phyloP scores from a whole-genome alignment of 2,888 invertebrate genomes.

The Cylloceria caligata region DNA sequence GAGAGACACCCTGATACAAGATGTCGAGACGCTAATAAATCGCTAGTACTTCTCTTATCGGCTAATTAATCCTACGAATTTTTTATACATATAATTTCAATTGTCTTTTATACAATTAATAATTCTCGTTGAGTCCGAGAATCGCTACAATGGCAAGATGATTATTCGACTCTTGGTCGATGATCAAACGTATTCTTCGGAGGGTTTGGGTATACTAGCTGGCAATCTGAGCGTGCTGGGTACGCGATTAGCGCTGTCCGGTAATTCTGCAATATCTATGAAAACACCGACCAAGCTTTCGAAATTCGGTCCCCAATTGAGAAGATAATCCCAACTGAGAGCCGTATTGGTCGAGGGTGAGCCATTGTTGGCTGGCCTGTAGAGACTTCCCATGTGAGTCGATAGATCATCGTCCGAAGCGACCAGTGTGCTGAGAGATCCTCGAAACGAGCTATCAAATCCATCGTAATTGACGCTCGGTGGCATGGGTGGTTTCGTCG shows the following conservation, averaged over 20 bases:
- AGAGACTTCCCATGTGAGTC: conserved; percentile 92
- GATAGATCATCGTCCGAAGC: conserved; percentile 96
- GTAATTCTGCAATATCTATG: conserved; percentile 97
- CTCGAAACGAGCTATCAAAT: conserved; percentile 97
- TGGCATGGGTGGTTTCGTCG: conserved; percentile 88
- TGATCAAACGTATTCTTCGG: conserved; percentile 94
- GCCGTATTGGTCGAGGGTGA: conserved; percentile 88
- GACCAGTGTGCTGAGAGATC: conserved; percentile 96
- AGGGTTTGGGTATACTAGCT: conserved; percentile 92
- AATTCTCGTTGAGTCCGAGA: conserved; percentile 35
- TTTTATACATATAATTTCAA: conserved; percentile 58
- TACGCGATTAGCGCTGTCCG: conserved; percentile 90
- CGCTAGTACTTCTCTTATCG: conserved; percentile 19
- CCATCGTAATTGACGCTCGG: conserved; percentile 93
- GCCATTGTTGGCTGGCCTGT: conserved; percentile 91
- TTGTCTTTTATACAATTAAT: conserved; percentile 31
- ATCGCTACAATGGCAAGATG: conserved; percentile 65
- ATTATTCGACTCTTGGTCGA: conserved; percentile 14
- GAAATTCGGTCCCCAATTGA: conserved; percentile 98
- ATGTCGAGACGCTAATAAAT: conserved; percentile 71
- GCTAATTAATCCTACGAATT: conserved; percentile 38
- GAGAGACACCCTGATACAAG: conserved; percentile 81
- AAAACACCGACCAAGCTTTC: conserved; percentile 98
- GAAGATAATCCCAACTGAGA: conserved; percentile 96
- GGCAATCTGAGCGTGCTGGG: conserved; percentile 91